A percentile compares a stretch with the other conserved stretches of the same genome.
Evolutionary conservation across 2,888 invertebrate genomes (phyloP).

Genomic region (Tipula confusa): DNA sequence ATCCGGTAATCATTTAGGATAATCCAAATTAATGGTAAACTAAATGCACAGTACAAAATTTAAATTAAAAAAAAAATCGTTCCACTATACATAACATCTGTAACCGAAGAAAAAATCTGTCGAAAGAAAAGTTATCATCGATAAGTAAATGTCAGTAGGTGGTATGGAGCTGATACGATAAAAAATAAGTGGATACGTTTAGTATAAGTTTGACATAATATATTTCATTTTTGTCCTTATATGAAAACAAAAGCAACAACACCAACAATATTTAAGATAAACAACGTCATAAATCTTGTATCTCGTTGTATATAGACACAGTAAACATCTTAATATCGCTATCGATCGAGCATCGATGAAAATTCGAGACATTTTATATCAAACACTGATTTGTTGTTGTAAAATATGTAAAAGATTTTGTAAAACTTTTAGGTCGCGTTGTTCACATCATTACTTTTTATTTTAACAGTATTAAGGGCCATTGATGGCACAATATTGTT

Average conservation of each 20-base stretch:
- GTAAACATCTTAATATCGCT: not conserved
- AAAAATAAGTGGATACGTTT: not conserved
- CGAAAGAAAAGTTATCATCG: not conserved
- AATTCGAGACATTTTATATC: not conserved
- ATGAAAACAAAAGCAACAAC: no score
- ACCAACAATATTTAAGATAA: not conserved
- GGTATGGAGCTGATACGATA: not conserved
- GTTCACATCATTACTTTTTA: no score
- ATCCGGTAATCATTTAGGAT: not conserved
- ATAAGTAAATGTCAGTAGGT: not conserved
- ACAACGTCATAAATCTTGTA: not conserved
- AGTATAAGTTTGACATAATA: conserved; percentile 3
- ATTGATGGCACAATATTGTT: no score
- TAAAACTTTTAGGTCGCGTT: not conserved
- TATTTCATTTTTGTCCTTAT: not conserved
- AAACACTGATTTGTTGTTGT: no score
- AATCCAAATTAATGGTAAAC: not conserved
- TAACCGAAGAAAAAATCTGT: not conserved
- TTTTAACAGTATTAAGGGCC: no score
- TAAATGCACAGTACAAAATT: not conserved
- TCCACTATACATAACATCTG: no score
- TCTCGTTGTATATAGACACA: not conserved
- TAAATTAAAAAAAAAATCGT: no score
- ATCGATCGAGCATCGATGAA: not conserved
- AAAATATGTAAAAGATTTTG: no score